phyloP scores from a whole-genome alignment of 1,140 invertebrate genomes.

The Drosophila sp. region DNA sequence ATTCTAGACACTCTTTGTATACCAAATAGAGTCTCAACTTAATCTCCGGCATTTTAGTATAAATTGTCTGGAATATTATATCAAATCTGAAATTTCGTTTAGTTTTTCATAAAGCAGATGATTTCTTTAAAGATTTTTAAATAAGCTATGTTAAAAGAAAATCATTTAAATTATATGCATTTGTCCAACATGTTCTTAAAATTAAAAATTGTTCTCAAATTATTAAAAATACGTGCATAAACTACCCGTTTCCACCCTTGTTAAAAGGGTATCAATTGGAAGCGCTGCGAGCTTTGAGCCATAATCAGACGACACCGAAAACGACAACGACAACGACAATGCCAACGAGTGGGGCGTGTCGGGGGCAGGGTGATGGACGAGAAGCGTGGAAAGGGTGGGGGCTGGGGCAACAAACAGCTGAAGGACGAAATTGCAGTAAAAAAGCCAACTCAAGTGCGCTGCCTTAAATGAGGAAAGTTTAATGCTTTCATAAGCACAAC shows the following conservation, averaged over 20 bases:
- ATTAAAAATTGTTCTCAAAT: too few species aligned
- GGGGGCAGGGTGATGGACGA: not conserved
- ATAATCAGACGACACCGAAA: conserved; percentile 66
- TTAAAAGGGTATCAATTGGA: conserved; percentile 7
- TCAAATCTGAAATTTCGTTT: too few species aligned
- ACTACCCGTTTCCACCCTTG: not conserved
- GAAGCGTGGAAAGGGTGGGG: not conserved
- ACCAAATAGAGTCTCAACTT: too few species aligned
- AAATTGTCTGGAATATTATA: too few species aligned
- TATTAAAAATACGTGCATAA: not conserved
- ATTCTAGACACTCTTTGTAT: too few species aligned
- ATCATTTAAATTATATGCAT: too few species aligned
- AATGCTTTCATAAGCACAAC: conserved; percentile 83
- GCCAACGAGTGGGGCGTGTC: conserved; percentile 25
- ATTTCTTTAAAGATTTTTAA: too few species aligned
- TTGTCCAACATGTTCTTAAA: too few species aligned
- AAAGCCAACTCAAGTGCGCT: conserved; percentile 79
- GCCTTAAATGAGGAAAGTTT: conserved; percentile 83
- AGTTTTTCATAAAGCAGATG: too few species aligned
- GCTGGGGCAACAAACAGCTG: conserved; percentile 21
- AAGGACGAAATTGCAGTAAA: conserved; percentile 79
- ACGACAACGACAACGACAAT: conserved; percentile 44
- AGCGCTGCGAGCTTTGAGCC: conserved; percentile 57
- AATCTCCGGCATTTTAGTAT: too few species aligned
- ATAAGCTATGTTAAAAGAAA: too few species aligned